Conservation (phyloP, 2,888 invertebrate species). For the Caenorhabditis wallacei region DNA sequence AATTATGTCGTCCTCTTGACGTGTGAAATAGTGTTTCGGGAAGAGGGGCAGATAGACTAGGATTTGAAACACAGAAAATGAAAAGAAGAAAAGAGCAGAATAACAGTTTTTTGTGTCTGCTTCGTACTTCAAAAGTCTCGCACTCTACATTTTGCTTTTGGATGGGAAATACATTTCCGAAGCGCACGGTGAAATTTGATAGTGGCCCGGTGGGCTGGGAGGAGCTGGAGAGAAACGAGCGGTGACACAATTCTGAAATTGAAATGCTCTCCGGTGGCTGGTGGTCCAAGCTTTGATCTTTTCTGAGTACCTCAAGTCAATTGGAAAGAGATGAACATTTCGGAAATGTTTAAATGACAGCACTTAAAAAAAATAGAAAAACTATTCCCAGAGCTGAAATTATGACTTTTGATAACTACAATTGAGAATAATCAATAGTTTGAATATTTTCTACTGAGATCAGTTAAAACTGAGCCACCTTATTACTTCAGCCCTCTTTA, state of each 20-base stretch:
- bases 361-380: no score
- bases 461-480: no score
- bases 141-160: constrained; percentile 25
- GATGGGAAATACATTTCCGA: constrained; percentile 63
- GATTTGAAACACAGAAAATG: constrained; percentile 15
- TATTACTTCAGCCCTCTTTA: not conserved
- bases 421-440: not conserved
- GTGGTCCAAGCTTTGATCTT: constrained; percentile 20
- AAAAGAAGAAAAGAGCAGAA: constrained; percentile 2
- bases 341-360: no score
- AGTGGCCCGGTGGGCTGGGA: constrained; percentile 19
- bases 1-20: constrained; percentile 59
- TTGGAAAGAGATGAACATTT: not conserved
- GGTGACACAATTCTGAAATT: constrained; percentile 53
- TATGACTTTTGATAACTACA: no score
- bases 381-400: no score
- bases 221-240: constrained; percentile 2
- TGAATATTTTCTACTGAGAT: no score
- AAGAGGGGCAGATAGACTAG: not conserved
- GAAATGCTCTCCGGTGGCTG: constrained; percentile 45
- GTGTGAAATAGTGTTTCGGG: constrained; percentile 56
- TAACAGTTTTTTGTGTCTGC: constrained; percentile 51
- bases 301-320: not conserved
- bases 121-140: constrained; percentile 28
- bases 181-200: constrained; percentile 62